A percentile compares a stretch with the other conserved stretches of the same genome.
Conservation (phyloP, 1,140 invertebrate genomes). For the Papilio polytes region DNA sequence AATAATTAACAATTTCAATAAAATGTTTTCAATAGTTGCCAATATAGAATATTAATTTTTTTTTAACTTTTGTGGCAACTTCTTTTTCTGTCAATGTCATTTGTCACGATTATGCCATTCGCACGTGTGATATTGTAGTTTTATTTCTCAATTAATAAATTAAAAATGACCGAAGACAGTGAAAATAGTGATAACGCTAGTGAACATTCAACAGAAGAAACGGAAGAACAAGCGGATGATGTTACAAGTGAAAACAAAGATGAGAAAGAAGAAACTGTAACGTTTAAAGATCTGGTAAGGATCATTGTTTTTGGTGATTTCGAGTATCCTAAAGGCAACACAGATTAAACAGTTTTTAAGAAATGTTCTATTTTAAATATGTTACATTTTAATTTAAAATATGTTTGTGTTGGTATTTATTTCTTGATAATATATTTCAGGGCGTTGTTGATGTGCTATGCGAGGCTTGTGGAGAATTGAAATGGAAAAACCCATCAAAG, state of each 20-base stretch:
- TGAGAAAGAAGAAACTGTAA: slow-evolving; percentile 70
- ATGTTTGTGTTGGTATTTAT: not conserved
- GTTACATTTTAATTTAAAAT: too few species aligned
- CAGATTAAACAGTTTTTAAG: too few species aligned
- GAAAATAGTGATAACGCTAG: slow-evolving; percentile 63
- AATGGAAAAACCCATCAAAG: slow-evolving; percentile 97
- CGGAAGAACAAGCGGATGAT: slow-evolving; percentile 44
- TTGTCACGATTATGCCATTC: slow-evolving; percentile 10
- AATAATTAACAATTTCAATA: not conserved
- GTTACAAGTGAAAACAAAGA: slow-evolving; percentile 48
- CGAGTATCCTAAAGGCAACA: not conserved
- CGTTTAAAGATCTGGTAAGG: slow-evolving; percentile 87
- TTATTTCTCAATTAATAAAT: not conserved
- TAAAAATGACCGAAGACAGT: slow-evolving; percentile 65
- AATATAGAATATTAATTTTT: not conserved
- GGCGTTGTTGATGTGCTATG: slow-evolving; percentile 96
- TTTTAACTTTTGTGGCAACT: not conserved
- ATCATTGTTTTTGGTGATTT: not conserved
- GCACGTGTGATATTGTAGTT: slow-evolving; percentile 24
- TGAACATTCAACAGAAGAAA: slow-evolving; percentile 52
- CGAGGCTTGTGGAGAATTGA: slow-evolving; percentile 95
- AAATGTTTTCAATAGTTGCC: not conserved
- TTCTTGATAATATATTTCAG: slow-evolving; percentile 78
- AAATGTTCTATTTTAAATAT: too few species aligned
- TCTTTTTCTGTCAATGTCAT: slow-evolving; percentile 40